Evolutionary conservation across 30 jellyfish, hydroid and myxozoan species (phyloP).

Genomic region (Turritopsis dohrnii): DNA sequence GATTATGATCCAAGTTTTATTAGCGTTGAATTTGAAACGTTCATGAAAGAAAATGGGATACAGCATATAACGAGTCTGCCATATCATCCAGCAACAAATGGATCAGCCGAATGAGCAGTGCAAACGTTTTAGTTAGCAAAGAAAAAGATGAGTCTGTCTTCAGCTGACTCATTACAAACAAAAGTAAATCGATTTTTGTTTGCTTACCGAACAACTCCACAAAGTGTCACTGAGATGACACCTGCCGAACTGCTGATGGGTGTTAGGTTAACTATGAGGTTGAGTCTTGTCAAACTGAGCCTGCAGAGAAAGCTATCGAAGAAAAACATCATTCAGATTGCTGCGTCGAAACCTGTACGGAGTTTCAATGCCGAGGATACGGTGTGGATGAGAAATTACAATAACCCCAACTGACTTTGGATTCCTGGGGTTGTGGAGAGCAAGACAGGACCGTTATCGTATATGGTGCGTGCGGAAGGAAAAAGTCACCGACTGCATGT

Average conservation of each 20-base stretch:
- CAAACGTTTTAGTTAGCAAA: conserved; percentile 28
- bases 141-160: conserved; percentile 23
- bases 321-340: no score
- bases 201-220: no score
- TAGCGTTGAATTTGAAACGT: conserved; percentile 30
- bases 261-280: no score
- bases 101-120: conserved; percentile 42
- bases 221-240: no score
- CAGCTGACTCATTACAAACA: no score
- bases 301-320: no score
- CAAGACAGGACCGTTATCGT: background rate
- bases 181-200: no score
- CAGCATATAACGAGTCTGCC: conserved; percentile 44
- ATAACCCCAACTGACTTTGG: background rate
- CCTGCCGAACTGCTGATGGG: no score
- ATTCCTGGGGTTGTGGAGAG: background rate
- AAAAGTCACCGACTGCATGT: background rate
- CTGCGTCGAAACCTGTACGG: no score
- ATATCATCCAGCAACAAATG: conserved; percentile 59
- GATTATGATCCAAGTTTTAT: conserved; percentile 47
- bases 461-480: background rate
- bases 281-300: no score
- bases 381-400: background rate
- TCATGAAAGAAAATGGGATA: conserved; percentile 8
- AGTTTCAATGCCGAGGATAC: no score